phyloP scores from a whole-genome alignment of 2,888 invertebrate genomes.

The Chymomyza procnemis region DNA sequence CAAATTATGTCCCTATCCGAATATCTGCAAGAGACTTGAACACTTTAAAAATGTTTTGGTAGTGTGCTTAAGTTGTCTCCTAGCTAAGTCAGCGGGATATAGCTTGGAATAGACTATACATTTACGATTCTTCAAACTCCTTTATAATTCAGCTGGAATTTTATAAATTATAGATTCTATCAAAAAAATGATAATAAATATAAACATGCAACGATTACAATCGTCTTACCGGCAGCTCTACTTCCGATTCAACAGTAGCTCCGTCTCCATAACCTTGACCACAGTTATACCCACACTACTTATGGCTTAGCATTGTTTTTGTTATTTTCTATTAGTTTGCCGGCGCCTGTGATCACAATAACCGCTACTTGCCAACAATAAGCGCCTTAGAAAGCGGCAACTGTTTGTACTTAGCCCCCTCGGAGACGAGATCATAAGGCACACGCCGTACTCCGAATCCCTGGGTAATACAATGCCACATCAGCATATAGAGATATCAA shows the following conservation, averaged over 20 bases:
- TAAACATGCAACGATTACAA: too few relatives aligned
- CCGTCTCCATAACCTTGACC: background rate
- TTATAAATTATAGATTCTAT: too few relatives aligned
- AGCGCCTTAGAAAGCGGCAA: slow-evolving; percentile 54
- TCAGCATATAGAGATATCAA: slow-evolving; percentile 69
- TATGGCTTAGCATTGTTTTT: background rate
- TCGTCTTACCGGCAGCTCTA: background rate
- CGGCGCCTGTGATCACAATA: slow-evolving; percentile 64
- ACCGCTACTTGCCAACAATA: slow-evolving; percentile 65
- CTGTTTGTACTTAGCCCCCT: slow-evolving; percentile 38
- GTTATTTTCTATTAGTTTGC: background rate
- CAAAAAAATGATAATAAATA: too few relatives aligned
- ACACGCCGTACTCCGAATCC: slow-evolving; percentile 50
- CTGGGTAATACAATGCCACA: slow-evolving; percentile 60
- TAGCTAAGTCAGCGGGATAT: too few relatives aligned
- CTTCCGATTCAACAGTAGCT: background rate
- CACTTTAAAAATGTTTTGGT: too few relatives aligned
- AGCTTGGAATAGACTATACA: too few relatives aligned
- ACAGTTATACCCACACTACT: background rate
- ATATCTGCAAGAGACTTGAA: too few relatives aligned
- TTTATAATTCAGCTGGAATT: too few relatives aligned
- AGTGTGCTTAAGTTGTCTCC: too few relatives aligned
- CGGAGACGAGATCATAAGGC: slow-evolving; percentile 56
- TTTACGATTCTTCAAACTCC: too few relatives aligned
- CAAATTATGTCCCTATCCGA: too few relatives aligned